These are phyloP conservation scores for Oryzias melastigma DNA, from an alignment of 2,113 vertebrate species.

Conservation along the genomic window DNA sequence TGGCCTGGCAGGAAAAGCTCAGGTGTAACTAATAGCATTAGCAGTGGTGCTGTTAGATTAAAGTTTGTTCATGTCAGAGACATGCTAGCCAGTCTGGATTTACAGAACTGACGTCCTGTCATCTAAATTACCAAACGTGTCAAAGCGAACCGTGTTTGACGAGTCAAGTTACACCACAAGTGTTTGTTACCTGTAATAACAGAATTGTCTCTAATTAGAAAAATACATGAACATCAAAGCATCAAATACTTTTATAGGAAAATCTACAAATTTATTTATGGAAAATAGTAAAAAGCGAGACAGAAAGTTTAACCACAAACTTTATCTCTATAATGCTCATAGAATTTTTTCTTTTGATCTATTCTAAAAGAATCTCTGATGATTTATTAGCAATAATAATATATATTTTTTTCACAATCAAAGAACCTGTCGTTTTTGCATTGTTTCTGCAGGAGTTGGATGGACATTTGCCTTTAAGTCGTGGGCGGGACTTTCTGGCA, in stretches of 20 bases:
- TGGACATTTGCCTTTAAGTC: too few species aligned
- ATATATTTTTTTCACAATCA: too few species aligned
- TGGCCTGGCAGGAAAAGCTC: slow-evolving; percentile 33
- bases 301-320: not conserved
- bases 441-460: too few species aligned
- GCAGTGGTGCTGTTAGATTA: slow-evolving; percentile 14
- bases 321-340: not conserved
- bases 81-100: not conserved
- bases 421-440: too few species aligned
- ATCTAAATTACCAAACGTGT: not conserved
- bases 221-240: not conserved
- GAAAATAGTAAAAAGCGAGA: not conserved
- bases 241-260: not conserved
- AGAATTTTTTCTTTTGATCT: too few species aligned
- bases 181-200: slow-evolving; percentile 4
- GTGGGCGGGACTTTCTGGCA: too few species aligned
- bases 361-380: too few species aligned
- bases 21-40: slow-evolving; percentile 42
- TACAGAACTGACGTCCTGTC: not conserved
- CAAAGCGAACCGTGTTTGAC: not conserved
- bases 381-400: too few species aligned
- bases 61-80: slow-evolving; percentile 1
- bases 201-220: not conserved
- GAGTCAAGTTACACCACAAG: slow-evolving; percentile 15
- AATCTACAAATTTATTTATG: not conserved